A percentile compares a stretch with the other conserved stretches of the same genome.
Conservation (phyloP, 2,888 invertebrate genomes). For the Ophion obscuratus region DNA sequence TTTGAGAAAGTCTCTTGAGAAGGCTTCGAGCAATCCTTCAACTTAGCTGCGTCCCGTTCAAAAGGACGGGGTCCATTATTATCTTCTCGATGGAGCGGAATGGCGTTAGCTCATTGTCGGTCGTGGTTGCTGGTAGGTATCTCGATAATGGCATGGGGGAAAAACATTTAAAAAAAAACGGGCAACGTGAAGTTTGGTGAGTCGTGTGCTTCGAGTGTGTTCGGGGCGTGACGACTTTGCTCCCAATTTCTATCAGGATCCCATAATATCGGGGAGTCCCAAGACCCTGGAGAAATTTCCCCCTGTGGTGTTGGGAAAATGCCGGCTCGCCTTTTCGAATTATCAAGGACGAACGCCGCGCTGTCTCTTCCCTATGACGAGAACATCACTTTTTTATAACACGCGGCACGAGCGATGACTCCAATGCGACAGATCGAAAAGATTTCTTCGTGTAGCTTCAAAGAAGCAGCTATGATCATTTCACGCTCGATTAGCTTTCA, state of each 20-base stretch:
- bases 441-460: too few relatives aligned
- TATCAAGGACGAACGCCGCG: too few relatives aligned
- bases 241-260: conserved; percentile 62
- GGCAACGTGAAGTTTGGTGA: not conserved
- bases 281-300: not conserved
- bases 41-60: not conserved
- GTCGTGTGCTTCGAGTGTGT: not conserved
- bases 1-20: conserved; percentile 48
- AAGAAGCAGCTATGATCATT: too few relatives aligned
- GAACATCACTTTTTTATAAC: too few relatives aligned
- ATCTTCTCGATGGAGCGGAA: too few relatives aligned
- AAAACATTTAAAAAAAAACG: not conserved
- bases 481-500: conserved; percentile 7
- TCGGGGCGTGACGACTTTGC: conserved; percentile 61
- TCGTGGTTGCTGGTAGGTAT: too few relatives aligned
- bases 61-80: not conserved
- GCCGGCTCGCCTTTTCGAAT: too few relatives aligned
- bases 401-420: too few relatives aligned
- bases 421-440: conserved; percentile 11
- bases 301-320: not conserved
- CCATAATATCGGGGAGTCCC: conserved; percentile 20
- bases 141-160: too few relatives aligned
- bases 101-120: too few relatives aligned
- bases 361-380: too few relatives aligned
- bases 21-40: not conserved